Conservation (phyloP, 2,113 vertebrate species). For the Stigmatopora nigra region DNA sequence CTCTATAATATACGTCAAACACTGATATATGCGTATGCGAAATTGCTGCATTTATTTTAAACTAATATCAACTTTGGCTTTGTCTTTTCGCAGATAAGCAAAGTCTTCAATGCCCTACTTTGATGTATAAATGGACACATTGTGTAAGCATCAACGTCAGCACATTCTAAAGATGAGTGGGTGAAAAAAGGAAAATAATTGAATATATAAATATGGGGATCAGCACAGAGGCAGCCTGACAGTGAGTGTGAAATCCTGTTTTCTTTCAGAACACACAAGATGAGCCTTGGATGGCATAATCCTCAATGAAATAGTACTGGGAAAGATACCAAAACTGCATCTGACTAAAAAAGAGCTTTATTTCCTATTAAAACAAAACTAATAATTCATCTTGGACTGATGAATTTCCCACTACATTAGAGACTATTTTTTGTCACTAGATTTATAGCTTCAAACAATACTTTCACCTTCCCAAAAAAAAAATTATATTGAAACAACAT, state of each 20-base stretch:
- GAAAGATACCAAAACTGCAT: slow-evolving; percentile 45
- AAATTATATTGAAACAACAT: no score
- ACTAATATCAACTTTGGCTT: slow-evolving; percentile 21
- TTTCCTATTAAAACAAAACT: slow-evolving; percentile 59
- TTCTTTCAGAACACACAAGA: slow-evolving; percentile 51
- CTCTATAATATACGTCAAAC: neutral
- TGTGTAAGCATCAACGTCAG: slow-evolving; percentile 63
- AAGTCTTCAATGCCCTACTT: slow-evolving; percentile 55
- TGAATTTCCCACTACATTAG: slow-evolving; percentile 46
- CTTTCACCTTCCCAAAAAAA: slow-evolving; percentile 23
- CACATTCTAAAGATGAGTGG: slow-evolving; percentile 36
- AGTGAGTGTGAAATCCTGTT: slow-evolving; percentile 67
- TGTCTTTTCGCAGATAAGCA: slow-evolving; percentile 28
- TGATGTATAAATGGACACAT: slow-evolving; percentile 57
- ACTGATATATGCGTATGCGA: neutral
- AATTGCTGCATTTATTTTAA: neutral
- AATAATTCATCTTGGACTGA: slow-evolving; percentile 28
- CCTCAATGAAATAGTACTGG: slow-evolving; percentile 37
- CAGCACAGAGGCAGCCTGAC: slow-evolving; percentile 59
- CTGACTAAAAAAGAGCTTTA: slow-evolving; percentile 51
- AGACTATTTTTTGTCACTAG: slow-evolving; percentile 50
- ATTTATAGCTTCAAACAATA: slow-evolving; percentile 56
- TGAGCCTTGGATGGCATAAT: slow-evolving; percentile 51
- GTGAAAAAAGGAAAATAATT: slow-evolving; percentile 59
- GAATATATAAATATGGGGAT: slow-evolving; percentile 66